Evolutionary conservation across 2,888 invertebrate species (phyloP).

Genomic region (Onthophagus sagittarius): DNA sequence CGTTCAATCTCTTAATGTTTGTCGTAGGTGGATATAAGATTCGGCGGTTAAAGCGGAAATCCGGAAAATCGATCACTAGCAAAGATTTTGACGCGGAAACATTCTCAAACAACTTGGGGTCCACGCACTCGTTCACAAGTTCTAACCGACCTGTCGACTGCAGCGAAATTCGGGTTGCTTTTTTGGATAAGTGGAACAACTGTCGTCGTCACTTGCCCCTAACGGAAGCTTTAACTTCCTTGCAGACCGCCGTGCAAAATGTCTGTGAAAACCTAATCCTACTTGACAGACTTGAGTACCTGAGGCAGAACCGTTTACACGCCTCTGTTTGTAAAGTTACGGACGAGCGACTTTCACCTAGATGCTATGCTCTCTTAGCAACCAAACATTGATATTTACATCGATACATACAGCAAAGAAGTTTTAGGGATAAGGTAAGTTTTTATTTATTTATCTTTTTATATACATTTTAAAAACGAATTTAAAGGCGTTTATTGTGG

Average conservation of each 20-base stretch:
- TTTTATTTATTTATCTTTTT: not conserved
- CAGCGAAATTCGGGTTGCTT: constrained; percentile 27
- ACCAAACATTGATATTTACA: constrained; percentile 12
- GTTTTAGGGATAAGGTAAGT: not conserved
- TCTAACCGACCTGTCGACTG: constrained; percentile 8
- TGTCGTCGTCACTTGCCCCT: constrained; percentile 41
- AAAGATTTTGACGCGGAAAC: constrained; percentile 33
- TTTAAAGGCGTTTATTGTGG: too few relatives aligned
- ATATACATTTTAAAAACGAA: too few relatives aligned
- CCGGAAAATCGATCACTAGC: constrained; percentile 32
- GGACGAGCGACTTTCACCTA: constrained; percentile 61
- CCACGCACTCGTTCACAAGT: constrained; percentile 35
- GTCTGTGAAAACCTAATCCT: constrained; percentile 56
- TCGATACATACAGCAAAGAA: not conserved
- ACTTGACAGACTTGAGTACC: constrained; percentile 53
- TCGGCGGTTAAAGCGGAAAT: constrained; percentile 42
- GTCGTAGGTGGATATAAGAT: constrained; percentile 41
- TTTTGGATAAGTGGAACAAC: constrained; percentile 40
- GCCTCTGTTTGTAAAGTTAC: constrained; percentile 57
- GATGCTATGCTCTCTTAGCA: constrained; percentile 56
- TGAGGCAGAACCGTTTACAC: constrained; percentile 45
- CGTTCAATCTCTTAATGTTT: constrained; percentile 11
- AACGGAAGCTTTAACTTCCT: constrained; percentile 48
- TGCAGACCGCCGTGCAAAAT: constrained; percentile 54
- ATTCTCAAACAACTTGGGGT: constrained; percentile 38